phyloP scores from a whole-genome alignment of 1,140 invertebrate genomes.

The Procambarus clarkii region DNA sequence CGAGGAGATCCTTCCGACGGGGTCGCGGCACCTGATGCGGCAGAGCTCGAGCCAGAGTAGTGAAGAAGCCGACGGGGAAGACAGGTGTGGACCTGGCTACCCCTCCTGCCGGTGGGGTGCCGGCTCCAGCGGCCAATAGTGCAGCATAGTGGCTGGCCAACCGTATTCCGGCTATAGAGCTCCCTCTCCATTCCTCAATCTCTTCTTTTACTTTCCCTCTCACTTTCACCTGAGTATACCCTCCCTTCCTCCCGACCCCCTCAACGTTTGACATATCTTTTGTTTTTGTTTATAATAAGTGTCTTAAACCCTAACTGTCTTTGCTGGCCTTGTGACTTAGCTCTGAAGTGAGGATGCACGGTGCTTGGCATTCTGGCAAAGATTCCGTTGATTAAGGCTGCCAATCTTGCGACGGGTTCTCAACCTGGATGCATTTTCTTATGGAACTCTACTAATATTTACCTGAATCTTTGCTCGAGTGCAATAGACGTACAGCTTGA shows the following conservation, averaged over 20 bases:
- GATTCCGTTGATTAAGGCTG: constrained; percentile 12
- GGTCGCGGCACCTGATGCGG: constrained; percentile 83
- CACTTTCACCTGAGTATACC: background rate
- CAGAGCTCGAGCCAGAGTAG: constrained; percentile 93
- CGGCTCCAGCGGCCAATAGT: background rate
- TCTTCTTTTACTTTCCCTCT: background rate
- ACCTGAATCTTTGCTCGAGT: constrained; percentile 49
- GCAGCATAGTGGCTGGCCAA: constrained; percentile 48
- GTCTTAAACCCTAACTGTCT: constrained; percentile 58
- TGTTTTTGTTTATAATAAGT: constrained; percentile 45
- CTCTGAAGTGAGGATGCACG: constrained; percentile 59
- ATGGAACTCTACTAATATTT: background rate
- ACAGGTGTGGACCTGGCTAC: constrained; percentile 77
- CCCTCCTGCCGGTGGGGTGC: too few relatives aligned
- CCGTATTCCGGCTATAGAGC: constrained; percentile 21
- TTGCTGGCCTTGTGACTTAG: constrained; percentile 67
- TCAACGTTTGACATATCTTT: constrained; percentile 5
- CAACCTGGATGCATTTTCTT: background rate
- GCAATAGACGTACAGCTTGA: constrained; percentile 38
- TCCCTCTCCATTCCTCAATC: constrained; percentile 14
- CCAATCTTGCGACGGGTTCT: too few relatives aligned
- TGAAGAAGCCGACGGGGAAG: constrained; percentile 89
- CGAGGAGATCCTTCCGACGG: constrained; percentile 93
- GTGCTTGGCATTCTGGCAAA: constrained; percentile 53
- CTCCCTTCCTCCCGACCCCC: background rate